phyloP scores from a whole-genome alignment of 2,888 invertebrate genomes.

The Amiota minor region DNA sequence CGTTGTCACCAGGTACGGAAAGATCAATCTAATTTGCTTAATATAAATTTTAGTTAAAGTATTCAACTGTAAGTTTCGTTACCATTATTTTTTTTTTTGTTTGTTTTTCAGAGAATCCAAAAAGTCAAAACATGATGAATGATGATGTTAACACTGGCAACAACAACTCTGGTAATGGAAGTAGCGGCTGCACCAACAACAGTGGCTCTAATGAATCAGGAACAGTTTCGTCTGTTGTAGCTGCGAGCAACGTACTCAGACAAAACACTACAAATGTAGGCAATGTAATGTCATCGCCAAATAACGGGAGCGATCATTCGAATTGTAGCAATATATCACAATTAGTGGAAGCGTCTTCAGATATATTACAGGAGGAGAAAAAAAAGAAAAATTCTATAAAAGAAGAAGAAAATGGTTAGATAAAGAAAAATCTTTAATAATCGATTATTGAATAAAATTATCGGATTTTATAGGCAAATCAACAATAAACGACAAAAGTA shows the following conservation, averaged over 20 bases:
- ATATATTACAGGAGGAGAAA: conserved; percentile 52
- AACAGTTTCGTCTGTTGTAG: conserved; percentile 6
- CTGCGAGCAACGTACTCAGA: conserved; percentile 28
- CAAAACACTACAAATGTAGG: conserved; percentile 39
- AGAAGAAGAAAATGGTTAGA: conserved; percentile 61
- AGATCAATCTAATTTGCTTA: not conserved
- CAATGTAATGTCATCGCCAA: conserved; percentile 42
- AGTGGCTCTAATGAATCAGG: conserved; percentile 36
- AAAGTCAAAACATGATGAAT: conserved; percentile 50
- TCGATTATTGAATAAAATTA: conserved; percentile 3
- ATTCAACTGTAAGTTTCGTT: not conserved
- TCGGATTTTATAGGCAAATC: not conserved
- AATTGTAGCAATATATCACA: conserved; percentile 51
- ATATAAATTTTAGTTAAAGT: not conserved
- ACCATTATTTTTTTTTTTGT: not conserved
- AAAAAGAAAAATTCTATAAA: conserved; percentile 50
- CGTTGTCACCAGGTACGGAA: conserved; percentile 49
- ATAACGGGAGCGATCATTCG: conserved; percentile 45
- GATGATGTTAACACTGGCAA: conserved; percentile 38
- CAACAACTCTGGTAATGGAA: not conserved
- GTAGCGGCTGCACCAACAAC: conserved; percentile 36
- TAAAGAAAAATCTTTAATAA: conserved; percentile 17
- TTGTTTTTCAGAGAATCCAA: conserved; percentile 38
- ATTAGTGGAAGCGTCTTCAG: conserved; percentile 44
- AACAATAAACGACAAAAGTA: conserved; percentile 15